These are phyloP conservation scores for Microcaecilia unicolor DNA, from an alignment of 2,797 vertebrate genomes.

Conservation along the genomic window DNA sequence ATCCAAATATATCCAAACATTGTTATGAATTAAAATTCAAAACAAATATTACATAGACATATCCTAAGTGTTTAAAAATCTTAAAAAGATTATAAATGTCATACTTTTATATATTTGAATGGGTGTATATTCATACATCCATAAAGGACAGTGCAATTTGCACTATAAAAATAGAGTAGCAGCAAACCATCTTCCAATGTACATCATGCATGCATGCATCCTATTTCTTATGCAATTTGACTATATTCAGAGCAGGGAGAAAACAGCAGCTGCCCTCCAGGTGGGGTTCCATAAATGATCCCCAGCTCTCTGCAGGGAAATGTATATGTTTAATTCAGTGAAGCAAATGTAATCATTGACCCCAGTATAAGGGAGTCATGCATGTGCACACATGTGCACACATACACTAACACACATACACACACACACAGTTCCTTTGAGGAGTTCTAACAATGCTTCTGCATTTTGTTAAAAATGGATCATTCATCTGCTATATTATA, in stretches of 20 bases:
- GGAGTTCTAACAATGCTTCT: slow-evolving; percentile 4
- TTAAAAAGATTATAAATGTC: no score
- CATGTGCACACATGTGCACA: no score
- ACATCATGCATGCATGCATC: slow-evolving; percentile 11
- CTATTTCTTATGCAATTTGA: slow-evolving; percentile 34
- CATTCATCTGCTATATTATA: neutral
- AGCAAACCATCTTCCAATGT: neutral
- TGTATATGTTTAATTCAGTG: slow-evolving; percentile 42
- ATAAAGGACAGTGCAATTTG: no score
- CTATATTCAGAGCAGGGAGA: slow-evolving; percentile 43
- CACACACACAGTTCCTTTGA: slow-evolving; percentile 2
- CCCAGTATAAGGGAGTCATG: slow-evolving; percentile 36
- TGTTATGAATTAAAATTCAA: no score
- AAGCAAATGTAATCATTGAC: slow-evolving; percentile 47
- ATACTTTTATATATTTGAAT: no score
- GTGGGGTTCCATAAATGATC: slow-evolving; percentile 40
- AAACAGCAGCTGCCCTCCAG: slow-evolving; percentile 50
- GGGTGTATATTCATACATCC: no score
- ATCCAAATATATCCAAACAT: no score
- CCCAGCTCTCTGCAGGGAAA: slow-evolving; percentile 41
- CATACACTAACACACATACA: neutral
- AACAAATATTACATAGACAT: slow-evolving; percentile 27
- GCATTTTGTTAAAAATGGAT: neutral
- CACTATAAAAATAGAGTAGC: no score
- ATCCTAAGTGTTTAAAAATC: no score